Base-by-base conservation (phyloP, 2,888 invertebrate species). In the Microplitis deprimator region DNA sequence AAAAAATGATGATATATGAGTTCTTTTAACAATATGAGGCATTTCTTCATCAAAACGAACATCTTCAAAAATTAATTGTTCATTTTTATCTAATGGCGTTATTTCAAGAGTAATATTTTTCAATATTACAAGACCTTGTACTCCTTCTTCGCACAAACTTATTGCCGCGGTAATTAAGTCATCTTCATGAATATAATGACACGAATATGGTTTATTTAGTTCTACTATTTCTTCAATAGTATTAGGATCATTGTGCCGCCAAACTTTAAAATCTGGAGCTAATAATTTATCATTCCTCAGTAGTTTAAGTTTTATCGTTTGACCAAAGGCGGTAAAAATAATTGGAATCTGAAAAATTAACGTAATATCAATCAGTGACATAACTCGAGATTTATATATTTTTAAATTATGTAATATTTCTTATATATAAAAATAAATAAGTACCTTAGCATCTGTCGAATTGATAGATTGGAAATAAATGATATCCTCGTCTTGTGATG, bases 21-120 rank as follows among this genome's bases (percentile, higher is more conserved):
- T 92, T 77, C 92, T 90, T 68, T 93, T 91, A 8, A 94, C 91
- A 59, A 94, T 89, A 86, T 94, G 94, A 0, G 94, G 93, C 40
- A 77, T 67, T 40, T 50, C 60, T 20, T 72, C 67, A 13, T 76
- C 88, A 41, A 50, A 20, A 13, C 62, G 50, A 82, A 79, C 1
- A 77, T 68, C 68, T 72, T 62, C 60, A 29, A 74, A 16, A 29
- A 75, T 7, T 13, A 73, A 1, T 17, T 17, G 17, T n/a, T 67
- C 67, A 68, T 40, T 60, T 39, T 77, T 62, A 6, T 74, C 60
- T 80, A 95, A 85, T 0, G 95, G 95, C 20, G 92, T 92, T 73
- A 95, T 93, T 90, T 95, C 95, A 79, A 94, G 91, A 0, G 94
- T 94, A 0, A 92, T 91, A 84, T 94, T 93, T 79, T 93, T 92